A percentile compares a stretch with the other conserved stretches of the same genome.
phyloP scores from a whole-genome alignment of 2,888 invertebrate genomes.

The Synergus laeviventris region DNA sequence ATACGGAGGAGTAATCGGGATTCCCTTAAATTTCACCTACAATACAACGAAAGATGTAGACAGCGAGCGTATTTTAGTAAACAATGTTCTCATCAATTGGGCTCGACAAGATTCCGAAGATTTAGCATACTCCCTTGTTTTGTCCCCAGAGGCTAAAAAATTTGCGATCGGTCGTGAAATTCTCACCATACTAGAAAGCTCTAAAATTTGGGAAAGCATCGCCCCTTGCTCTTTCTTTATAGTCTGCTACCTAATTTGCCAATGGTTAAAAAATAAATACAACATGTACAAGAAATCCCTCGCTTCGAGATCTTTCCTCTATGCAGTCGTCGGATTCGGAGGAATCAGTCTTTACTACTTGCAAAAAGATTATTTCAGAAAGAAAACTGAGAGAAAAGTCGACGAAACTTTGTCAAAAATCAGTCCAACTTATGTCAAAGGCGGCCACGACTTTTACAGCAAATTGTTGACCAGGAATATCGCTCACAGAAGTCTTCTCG shows the following conservation, averaged over 20 bases:
- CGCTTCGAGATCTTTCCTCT: constrained; percentile 76
- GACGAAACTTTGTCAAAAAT: constrained; percentile 81
- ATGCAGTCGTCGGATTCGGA: constrained; percentile 79
- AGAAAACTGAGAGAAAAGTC: constrained; percentile 80
- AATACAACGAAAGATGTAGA: constrained; percentile 69
- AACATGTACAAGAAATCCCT: constrained; percentile 79
- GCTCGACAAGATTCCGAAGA: constrained; percentile 80
- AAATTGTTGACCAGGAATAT: constrained; percentile 85
- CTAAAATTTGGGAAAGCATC: not conserved
- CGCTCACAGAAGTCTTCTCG: constrained; percentile 83
- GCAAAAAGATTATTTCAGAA: constrained; percentile 81
- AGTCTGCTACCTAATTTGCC: constrained; percentile 78
- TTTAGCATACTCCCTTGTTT: constrained; percentile 82
- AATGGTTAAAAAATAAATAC: constrained; percentile 77
- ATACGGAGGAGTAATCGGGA: constrained; percentile 83
- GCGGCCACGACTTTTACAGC: constrained; percentile 87
- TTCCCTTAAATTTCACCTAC: constrained; percentile 85
- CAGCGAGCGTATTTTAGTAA: constrained; percentile 79
- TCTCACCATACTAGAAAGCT: constrained; percentile 76
- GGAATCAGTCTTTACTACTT: constrained; percentile 81
- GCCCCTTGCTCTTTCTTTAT: constrained; percentile 71
- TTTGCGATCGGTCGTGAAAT: constrained; percentile 89
- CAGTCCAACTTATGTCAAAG: constrained; percentile 82
- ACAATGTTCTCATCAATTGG: constrained; percentile 82
- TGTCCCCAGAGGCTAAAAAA: constrained; percentile 88